Evolutionary conservation across 2,113 vertebrate genomes (phyloP).

Genomic region (Platanista minor): DNA sequence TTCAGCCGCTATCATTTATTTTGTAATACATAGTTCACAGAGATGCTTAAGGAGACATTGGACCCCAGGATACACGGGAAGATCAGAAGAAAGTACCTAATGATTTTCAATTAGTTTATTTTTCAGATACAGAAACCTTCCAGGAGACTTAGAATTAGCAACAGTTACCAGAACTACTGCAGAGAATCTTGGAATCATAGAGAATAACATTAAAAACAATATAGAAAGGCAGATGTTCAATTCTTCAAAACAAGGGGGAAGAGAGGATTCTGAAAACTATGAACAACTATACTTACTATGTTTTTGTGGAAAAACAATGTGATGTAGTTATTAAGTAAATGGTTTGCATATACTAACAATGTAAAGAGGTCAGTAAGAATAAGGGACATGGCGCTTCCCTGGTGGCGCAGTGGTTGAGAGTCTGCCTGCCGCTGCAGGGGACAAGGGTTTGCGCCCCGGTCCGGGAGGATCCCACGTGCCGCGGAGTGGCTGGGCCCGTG

Average conservation of each 20-base stretch:
- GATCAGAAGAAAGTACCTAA: neutral
- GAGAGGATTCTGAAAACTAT: neutral
- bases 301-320: neutral
- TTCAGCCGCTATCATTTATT: constrained; percentile 8
- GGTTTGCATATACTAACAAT: neutral
- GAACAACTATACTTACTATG: neutral
- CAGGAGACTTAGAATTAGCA: neutral
- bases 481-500: no score
- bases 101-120: neutral
- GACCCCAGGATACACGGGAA: neutral
- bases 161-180: neutral
- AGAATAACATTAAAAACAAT: neutral
- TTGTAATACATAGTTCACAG: neutral
- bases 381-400: rapidly evolving
- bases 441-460: no score
- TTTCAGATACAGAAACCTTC: neutral
- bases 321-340: neutral
- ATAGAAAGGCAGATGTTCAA: neutral
- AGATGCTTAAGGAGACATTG: neutral
- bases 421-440: no score
- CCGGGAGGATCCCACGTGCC: no score
- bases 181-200: neutral
- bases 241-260: neutral
- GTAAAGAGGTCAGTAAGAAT: neutral
- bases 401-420: no score